Evolutionary conservation across 2,888 invertebrate species (phyloP).

Genomic region (Nymphalis polychloros): DNA sequence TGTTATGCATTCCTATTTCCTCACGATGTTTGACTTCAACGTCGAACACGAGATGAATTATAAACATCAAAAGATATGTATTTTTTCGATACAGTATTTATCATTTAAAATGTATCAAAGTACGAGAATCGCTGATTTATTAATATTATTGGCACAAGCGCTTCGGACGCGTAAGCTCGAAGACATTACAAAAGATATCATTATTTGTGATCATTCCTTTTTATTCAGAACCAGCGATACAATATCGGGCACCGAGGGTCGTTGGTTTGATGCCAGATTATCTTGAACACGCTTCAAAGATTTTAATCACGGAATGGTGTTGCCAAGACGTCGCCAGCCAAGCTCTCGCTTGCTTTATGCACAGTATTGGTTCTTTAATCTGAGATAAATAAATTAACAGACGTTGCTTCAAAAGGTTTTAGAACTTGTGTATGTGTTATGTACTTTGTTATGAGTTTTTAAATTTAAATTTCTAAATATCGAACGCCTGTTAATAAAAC

Average conservation of each 20-base stretch:
- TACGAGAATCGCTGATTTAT: conserved; percentile 17
- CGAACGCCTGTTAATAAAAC: too few relatives aligned
- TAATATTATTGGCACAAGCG: conserved; percentile 34
- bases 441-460: too few relatives aligned
- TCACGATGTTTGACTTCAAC: too few relatives aligned
- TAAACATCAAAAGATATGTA: neutral
- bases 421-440: neutral
- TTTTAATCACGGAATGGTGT: conserved; percentile 67
- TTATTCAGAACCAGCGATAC: conserved; percentile 44
- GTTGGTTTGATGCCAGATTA: conserved; percentile 72
- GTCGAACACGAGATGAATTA: too few relatives aligned
- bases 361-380: conserved; percentile 23
- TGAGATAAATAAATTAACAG: conserved; percentile 25
- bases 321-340: conserved; percentile 59
- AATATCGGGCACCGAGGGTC: conserved; percentile 39
- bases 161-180: conserved; percentile 25
- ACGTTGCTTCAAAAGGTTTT: neutral
- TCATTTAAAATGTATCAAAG: neutral
- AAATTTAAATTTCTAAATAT: too few relatives aligned
- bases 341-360: conserved; percentile 30
- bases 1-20: too few relatives aligned
- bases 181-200: conserved; percentile 40
- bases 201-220: conserved; percentile 44
- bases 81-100: neutral
- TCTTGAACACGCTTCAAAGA: conserved; percentile 64